Percentiles rank a stretch among this genome's conserved stretches.
phyloP scores from a whole-genome alignment of 1,140 invertebrate species.

The Drosophila subpulchrella region DNA sequence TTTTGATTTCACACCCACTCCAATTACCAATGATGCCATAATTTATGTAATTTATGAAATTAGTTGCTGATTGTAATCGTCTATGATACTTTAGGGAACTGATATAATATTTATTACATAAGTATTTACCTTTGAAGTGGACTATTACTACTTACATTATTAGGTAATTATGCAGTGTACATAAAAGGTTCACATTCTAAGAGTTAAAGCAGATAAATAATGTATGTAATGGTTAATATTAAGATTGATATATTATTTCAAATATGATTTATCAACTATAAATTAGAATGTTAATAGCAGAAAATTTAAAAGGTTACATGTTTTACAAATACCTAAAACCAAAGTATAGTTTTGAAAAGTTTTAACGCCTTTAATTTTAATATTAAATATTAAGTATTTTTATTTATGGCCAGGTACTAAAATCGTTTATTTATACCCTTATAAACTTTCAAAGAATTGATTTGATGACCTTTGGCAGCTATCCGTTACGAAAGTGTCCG shows the following conservation, averaged over 20 bases:
- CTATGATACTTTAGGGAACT: background rate
- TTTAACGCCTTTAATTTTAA: no score
- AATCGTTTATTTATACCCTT: background rate
- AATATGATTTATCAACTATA: background rate
- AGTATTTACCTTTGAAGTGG: constrained; percentile 7
- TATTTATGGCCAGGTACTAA: no score
- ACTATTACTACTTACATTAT: constrained; percentile 3
- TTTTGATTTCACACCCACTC: constrained; percentile 24
- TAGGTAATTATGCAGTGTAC: background rate
- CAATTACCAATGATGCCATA: constrained; percentile 38
- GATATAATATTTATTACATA: background rate
- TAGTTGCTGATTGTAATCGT: constrained; percentile 37
- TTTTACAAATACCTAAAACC: no score
- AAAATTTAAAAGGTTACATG: background rate
- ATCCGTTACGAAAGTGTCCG: background rate
- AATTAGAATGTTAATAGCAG: background rate
- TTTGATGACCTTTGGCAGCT: background rate
- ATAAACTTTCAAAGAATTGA: background rate
- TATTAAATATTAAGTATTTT: no score
- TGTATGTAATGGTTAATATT: no score
- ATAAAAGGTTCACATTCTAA: background rate
- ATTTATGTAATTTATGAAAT: constrained; percentile 52
- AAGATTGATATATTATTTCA: no score
- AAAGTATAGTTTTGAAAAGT: no score
- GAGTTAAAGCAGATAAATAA: background rate